Evolutionary conservation across 2,888 invertebrate genomes (phyloP).

Genomic region (Galeruca laticollis): DNA sequence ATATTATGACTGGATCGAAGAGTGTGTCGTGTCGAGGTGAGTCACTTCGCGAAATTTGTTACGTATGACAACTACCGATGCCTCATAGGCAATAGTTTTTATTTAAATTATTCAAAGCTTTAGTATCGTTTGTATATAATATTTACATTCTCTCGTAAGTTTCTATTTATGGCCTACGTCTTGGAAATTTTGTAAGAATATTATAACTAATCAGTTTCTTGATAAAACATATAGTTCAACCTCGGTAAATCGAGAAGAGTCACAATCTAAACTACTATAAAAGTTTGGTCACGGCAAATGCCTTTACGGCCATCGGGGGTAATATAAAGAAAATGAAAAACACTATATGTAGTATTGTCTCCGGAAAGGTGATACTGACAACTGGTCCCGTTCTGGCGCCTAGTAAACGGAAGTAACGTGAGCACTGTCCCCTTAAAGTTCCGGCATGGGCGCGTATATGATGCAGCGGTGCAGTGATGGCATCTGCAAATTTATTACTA

Average conservation of each 20-base stretch:
- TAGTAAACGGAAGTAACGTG: conserved; percentile 59
- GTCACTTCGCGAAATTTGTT: too few species aligned
- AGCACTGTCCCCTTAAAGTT: conserved; percentile 55
- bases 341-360: conserved; percentile 71
- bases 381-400: conserved; percentile 62
- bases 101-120: background rate
- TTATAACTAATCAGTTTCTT: background rate
- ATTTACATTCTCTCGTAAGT: background rate
- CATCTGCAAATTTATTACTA: background rate
- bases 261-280: conserved; percentile 67
- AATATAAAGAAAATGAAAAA: conserved; percentile 92
- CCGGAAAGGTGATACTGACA: conserved; percentile 65
- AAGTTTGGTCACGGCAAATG: conserved; percentile 90
- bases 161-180: too few species aligned
- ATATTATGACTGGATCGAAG: background rate
- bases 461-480: conserved; percentile 27
- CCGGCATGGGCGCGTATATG: conserved; percentile 56
- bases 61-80: too few species aligned
- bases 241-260: conserved; percentile 52
- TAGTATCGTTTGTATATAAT: background rate
- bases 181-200: too few species aligned
- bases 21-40: background rate
- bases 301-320: conserved; percentile 88
- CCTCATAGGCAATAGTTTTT: too few species aligned
- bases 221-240: conserved; percentile 15